A percentile compares a stretch with the other conserved stretches of the same genome.
Conservation (phyloP, 2,888 invertebrate genomes). For the Caenorhabditis angaria region DNA sequence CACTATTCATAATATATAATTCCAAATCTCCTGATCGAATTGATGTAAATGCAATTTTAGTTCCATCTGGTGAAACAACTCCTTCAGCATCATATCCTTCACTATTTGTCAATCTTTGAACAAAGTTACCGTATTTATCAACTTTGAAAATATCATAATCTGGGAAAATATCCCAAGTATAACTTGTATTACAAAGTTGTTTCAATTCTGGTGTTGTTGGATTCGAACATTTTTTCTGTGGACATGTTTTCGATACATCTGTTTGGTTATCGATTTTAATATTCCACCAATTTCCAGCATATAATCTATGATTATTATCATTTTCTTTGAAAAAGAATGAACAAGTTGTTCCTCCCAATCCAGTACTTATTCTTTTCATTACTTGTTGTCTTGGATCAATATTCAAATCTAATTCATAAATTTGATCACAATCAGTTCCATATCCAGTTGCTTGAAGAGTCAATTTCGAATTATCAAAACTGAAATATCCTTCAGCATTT, state of each 20-base stretch:
- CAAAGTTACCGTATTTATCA: conserved; percentile 65
- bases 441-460: conserved; percentile 67
- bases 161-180: conserved; percentile 67
- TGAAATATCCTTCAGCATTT: conserved; percentile 70
- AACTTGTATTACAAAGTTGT: conserved; percentile 59
- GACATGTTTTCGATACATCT: conserved; percentile 58
- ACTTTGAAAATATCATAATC: conserved; percentile 67
- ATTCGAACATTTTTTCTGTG: conserved; percentile 54
- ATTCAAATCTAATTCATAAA: conserved; percentile 66
- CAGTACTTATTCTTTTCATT: conserved; percentile 54
- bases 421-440: conserved; percentile 68
- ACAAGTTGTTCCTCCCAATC: conserved; percentile 64
- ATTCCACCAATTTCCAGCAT: conserved; percentile 67
- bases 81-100: conserved; percentile 67
- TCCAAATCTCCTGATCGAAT: conserved; percentile 64
- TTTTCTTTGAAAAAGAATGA: conserved; percentile 62
- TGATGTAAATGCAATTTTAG: conserved; percentile 64
- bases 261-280: conserved; percentile 28
- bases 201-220: conserved; percentile 47
- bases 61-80: conserved; percentile 59
- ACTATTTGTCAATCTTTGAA: conserved; percentile 58
- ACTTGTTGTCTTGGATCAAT: conserved; percentile 48
- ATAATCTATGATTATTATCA: conserved; percentile 63
- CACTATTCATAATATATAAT: conserved; percentile 62
- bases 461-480: conserved; percentile 63